A percentile compares a stretch with the other conserved stretches of the same genome.
These are phyloP conservation scores for Leptinotarsa juncta DNA, from an alignment of 2,888 invertebrate genomes.

Conservation along the genomic window DNA sequence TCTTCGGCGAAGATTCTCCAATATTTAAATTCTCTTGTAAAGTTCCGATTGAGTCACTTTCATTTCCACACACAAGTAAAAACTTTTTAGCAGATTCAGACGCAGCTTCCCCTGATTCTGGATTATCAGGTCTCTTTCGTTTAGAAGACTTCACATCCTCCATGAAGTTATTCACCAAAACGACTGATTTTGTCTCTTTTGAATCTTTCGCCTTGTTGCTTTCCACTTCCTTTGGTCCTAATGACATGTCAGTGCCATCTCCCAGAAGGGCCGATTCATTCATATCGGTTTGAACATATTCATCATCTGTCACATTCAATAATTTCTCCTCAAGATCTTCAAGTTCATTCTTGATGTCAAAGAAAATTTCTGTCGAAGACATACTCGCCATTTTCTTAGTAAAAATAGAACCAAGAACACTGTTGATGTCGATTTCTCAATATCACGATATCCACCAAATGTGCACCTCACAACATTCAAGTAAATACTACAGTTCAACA, in stretches of 20 bases:
- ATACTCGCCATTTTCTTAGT: no score
- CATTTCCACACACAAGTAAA: slow-evolving; percentile 68
- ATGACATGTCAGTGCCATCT: no score
- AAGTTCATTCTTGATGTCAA: no score
- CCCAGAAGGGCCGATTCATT: no score
- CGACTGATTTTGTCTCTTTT: slow-evolving; percentile 59
- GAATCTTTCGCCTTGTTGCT: slow-evolving; percentile 30
- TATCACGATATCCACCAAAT: no score
- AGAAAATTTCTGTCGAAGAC: no score
- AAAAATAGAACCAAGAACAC: no score
- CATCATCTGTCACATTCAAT: slow-evolving; percentile 30
- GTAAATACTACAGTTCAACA: no score
- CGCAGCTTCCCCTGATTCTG: slow-evolving; percentile 53
- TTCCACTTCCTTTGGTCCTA: no score
- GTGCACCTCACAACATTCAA: no score
- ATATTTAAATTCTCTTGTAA: slow-evolving; percentile 47
- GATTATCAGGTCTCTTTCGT: slow-evolving; percentile 29
- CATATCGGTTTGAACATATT: slow-evolving; percentile 55
- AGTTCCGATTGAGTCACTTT: slow-evolving; percentile 8
- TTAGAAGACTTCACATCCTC: slow-evolving; percentile 45
- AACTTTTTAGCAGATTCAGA: slow-evolving; percentile 71
- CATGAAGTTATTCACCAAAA: slow-evolving; percentile 59
- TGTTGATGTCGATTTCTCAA: no score
- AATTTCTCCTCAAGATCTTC: no score
- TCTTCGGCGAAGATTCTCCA: slow-evolving; percentile 46